Conservation (phyloP, 2,888 invertebrate species). For the Lepidochrysops patricia region DNA sequence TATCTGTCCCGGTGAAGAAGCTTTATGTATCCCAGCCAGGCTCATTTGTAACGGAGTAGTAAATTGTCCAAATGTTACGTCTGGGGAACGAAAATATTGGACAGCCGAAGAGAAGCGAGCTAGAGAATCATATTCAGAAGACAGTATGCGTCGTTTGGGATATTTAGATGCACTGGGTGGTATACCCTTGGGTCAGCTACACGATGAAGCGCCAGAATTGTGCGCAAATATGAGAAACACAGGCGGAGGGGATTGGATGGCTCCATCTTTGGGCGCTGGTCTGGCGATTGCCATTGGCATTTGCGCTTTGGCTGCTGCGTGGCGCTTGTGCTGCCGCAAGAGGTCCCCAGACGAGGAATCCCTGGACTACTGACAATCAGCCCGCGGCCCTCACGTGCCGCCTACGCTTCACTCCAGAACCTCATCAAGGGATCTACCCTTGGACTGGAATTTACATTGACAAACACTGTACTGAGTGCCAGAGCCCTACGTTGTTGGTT, state of each 20-base stretch:
- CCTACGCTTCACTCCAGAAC: conserved; percentile 59
- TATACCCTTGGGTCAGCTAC: conserved; percentile 66
- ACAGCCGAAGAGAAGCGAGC: conserved; percentile 66
- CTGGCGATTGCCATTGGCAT: conserved; percentile 73
- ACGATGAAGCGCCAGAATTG: conserved; percentile 85
- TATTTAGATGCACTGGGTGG: conserved; percentile 65
- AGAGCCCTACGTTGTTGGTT: conserved; percentile 43
- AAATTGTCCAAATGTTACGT: conserved; percentile 86
- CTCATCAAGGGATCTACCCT: conserved; percentile 55
- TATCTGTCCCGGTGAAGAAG: conserved; percentile 88
- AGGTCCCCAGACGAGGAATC: conserved; percentile 75
- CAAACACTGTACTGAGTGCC: conserved; percentile 67
- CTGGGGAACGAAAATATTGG: conserved; percentile 64
- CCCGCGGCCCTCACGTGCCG: conserved; percentile 69
- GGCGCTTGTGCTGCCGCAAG: conserved; percentile 77
- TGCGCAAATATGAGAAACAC: conserved; percentile 74
- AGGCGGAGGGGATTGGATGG: conserved; percentile 74
- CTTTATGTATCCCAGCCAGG: conserved; percentile 87
- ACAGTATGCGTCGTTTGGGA: conserved; percentile 75
- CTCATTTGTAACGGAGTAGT: conserved; percentile 90
- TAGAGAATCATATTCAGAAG: conserved; percentile 73
- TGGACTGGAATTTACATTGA: conserved; percentile 73
- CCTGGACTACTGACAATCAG: conserved; percentile 76
- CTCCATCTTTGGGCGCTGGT: conserved; percentile 76
- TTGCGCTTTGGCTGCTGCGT: conserved; percentile 74